Evolutionary conservation across 2,888 invertebrate species (phyloP).

Genomic region (Graphium colonna): DNA sequence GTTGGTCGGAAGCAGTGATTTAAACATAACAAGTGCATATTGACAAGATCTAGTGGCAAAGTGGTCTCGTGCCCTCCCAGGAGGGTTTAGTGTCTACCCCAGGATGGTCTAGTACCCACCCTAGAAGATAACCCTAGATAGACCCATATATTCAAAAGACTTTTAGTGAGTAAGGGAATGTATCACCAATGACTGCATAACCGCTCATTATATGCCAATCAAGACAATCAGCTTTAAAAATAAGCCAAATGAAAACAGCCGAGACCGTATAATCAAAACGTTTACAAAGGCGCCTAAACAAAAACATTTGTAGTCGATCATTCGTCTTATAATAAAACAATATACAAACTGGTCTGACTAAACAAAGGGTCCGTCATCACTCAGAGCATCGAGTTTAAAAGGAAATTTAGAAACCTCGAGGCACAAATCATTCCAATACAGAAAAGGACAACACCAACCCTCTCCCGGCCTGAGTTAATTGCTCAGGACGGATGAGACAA

Average conservation of each 20-base stretch:
- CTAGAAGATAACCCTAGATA: too few relatives aligned
- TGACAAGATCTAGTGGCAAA: background rate
- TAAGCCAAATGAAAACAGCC: background rate
- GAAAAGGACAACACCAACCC: slow-evolving; percentile 33
- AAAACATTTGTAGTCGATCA: background rate
- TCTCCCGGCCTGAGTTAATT: slow-evolving; percentile 48
- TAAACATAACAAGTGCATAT: background rate
- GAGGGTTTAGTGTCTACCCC: too few relatives aligned
- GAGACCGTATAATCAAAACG: background rate
- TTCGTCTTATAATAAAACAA: slow-evolving; percentile 2
- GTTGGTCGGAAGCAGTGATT: background rate
- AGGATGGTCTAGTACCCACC: too few relatives aligned
- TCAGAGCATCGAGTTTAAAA: slow-evolving; percentile 17
- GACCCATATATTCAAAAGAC: background rate
- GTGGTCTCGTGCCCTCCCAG: too few relatives aligned
- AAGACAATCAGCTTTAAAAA: too few relatives aligned
- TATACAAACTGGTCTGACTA: slow-evolving; percentile 9
- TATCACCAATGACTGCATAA: background rate
- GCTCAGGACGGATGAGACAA: slow-evolving; percentile 48
- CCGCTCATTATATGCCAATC: too few relatives aligned
- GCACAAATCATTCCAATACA: slow-evolving; percentile 34
- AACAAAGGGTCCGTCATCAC: slow-evolving; percentile 19
- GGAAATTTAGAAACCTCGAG: slow-evolving; percentile 23
- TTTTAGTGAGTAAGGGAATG: background rate
- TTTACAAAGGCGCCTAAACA: background rate